These are phyloP conservation scores for Furcula furcula DNA, from an alignment of 2,888 invertebrate species.

Conservation along the genomic window DNA sequence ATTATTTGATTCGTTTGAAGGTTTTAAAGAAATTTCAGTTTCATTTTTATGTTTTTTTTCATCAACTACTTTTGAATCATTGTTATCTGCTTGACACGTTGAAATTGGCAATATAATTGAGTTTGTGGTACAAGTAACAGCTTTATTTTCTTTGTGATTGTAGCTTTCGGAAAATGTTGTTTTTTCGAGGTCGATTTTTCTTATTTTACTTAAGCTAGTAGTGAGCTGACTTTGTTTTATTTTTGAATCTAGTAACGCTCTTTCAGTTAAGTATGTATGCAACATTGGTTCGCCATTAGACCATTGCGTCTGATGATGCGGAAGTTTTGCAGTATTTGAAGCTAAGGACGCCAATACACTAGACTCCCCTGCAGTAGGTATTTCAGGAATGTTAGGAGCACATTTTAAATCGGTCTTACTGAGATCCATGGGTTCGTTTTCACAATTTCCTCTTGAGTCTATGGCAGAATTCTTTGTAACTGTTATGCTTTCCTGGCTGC, in stretches of 20 bases:
- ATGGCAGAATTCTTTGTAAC: constrained; percentile 41
- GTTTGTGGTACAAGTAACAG: constrained; percentile 28
- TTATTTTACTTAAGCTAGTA: constrained; percentile 56
- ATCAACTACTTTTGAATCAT: constrained; percentile 34
- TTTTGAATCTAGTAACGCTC: constrained; percentile 86
- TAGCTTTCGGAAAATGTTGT: constrained; percentile 47
- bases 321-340: constrained; percentile 83
- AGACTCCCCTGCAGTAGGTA: constrained; percentile 83
- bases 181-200: constrained; percentile 60
- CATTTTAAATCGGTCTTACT: constrained; percentile 68
- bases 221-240: constrained; percentile 85
- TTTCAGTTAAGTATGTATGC: constrained; percentile 87
- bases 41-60: constrained; percentile 33
- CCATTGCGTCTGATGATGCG: constrained; percentile 80
- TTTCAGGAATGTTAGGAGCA: constrained; percentile 66
- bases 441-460: constrained; percentile 60
- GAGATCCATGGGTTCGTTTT: constrained; percentile 79
- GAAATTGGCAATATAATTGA: constrained; percentile 30
- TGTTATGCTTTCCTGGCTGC: constrained; percentile 50
- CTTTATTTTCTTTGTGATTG: constrained; percentile 36
- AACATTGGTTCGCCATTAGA: constrained; percentile 84
- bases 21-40: constrained; percentile 27
- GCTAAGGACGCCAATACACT: constrained; percentile 83
- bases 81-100: constrained; percentile 29
- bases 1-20: constrained; percentile 35